Base-by-base conservation (phyloP, 2,888 invertebrate species). In the Stenoptilia bipunctidactyla region DNA sequence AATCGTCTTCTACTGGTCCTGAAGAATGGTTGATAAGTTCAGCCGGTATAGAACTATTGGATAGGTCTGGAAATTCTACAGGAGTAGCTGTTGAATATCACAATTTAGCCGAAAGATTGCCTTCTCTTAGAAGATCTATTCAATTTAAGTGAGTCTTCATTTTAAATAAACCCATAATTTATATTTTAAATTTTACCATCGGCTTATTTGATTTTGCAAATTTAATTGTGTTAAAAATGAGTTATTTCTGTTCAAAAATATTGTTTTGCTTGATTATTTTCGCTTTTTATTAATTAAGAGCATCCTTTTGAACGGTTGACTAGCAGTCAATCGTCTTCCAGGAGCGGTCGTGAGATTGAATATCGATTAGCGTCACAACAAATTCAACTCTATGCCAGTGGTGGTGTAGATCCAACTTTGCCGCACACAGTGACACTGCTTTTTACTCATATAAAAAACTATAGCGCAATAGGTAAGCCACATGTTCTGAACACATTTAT, bases 281-380 rank as follows among this genome's bases (percentile, higher is more conserved):
- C 20, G 20, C 20, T 5, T 5, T 20, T 5, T 20, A 20, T 5
- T 20, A 5, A 20, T 20, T n/a, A 20, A 20, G 3, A 20, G 8
- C 20, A 20, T 8, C 3, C 3, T 8, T 20, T 20, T 3, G 3
- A 5, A 5, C 8, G 20, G 4, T 20, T 5, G 8, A 20, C 3
- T 20, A 20, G 8, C 3, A 5, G 3, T 20, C 20, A 3, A 20
- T 20, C 20, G 20, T 30, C 3, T 69, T 68, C 52, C 61, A 90
- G 90, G 59, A 87, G 87, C 53, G 89, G 89, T 0, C 85, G 85
- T n/a, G 89, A 90, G 58, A 70, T 89, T 55, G 88, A 90, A 61
- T 90, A 89, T 66, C 85, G 85, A 52, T 75, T 90, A 39, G 85
- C 88, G 41, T 90, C 91, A 1, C 86, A 87, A 44, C 82, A 83